Evolutionary conservation across 2,113 vertebrate species (phyloP).

Genomic region (Narcine bancroftii): DNA sequence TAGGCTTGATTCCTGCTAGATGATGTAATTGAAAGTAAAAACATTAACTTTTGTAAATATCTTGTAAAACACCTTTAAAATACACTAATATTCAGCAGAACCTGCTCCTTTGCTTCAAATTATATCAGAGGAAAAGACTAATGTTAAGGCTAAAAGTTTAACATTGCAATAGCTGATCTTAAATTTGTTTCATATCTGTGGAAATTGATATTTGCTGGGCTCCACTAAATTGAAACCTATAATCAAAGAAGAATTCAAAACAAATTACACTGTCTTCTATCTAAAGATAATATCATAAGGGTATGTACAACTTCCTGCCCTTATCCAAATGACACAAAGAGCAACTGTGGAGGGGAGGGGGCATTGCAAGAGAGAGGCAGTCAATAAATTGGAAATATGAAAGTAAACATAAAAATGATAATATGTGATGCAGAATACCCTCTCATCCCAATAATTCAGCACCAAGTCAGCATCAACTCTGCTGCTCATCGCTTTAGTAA

Average conservation of each 20-base stretch:
- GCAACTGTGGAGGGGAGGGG: background rate
- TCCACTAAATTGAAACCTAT: background rate
- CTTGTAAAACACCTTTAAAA: background rate
- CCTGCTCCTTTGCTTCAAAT: background rate
- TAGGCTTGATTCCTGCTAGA: background rate
- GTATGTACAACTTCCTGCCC: background rate
- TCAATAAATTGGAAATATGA: too few species aligned
- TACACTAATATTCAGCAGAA: background rate
- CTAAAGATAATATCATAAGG: background rate
- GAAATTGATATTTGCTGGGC: background rate
- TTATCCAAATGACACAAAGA: background rate
- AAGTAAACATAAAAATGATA: too few species aligned
- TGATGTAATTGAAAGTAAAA: background rate
- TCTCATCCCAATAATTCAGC: too few species aligned
- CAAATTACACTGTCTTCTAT: background rate
- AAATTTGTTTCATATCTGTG: too few species aligned
- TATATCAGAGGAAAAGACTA: background rate
- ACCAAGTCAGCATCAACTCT: too few species aligned
- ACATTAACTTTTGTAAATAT: background rate
- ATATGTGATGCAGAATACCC: too few species aligned
- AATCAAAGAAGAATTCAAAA: background rate
- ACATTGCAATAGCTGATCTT: too few species aligned
- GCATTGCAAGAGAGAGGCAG: too few species aligned
- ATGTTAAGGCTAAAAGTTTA: background rate
- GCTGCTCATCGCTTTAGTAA: too few species aligned